Percentiles rank a stretch among this genome's conserved stretches.
Evolutionary conservation across 1,140 invertebrate species (phyloP).

Genomic region (Drosophila athabasca): DNA sequence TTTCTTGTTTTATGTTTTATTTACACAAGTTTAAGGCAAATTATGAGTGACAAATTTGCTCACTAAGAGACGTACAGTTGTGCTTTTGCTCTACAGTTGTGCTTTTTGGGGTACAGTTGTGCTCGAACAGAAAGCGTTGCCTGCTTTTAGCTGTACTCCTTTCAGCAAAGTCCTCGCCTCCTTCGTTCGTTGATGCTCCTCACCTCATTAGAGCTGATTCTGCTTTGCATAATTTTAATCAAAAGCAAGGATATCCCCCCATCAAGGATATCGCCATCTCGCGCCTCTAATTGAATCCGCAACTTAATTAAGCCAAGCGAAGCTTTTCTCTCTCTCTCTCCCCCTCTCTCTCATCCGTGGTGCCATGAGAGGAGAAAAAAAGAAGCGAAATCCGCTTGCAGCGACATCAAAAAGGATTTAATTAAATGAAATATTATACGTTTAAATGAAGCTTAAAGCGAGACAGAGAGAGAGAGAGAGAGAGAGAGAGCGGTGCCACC

Average conservation of each 20-base stretch:
- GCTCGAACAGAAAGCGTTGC: neutral
- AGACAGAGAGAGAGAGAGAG: neutral
- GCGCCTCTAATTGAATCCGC: constrained; percentile 47
- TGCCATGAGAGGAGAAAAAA: constrained; percentile 1
- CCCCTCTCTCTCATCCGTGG: neutral
- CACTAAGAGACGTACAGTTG: no score
- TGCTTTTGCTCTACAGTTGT: no score
- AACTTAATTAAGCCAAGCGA: constrained; percentile 59
- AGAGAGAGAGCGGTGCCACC: constrained; percentile 5
- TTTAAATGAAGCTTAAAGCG: constrained; percentile 55
- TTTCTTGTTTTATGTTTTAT: constrained; percentile 27
- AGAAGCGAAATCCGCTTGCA: neutral
- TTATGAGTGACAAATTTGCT: constrained; percentile 57
- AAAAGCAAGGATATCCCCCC: constrained; percentile 18
- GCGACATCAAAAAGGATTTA: constrained; percentile 73
- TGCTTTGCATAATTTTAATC: constrained; percentile 33
- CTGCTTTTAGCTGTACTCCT: neutral
- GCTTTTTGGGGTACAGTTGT: neutral
- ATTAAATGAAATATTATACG: constrained; percentile 69
- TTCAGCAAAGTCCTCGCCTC: no score
- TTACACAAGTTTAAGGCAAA: constrained; percentile 31
- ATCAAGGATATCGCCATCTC: constrained; percentile 30
- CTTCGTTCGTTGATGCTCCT: neutral
- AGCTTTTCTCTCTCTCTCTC: constrained; percentile 11
- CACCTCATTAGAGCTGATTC: constrained; percentile 3